Evolutionary conservation across 2,797 vertebrate species (phyloP), one percentile per base, ranked within the genome.

Genomic region (Sebastes diploproa): DNA sequence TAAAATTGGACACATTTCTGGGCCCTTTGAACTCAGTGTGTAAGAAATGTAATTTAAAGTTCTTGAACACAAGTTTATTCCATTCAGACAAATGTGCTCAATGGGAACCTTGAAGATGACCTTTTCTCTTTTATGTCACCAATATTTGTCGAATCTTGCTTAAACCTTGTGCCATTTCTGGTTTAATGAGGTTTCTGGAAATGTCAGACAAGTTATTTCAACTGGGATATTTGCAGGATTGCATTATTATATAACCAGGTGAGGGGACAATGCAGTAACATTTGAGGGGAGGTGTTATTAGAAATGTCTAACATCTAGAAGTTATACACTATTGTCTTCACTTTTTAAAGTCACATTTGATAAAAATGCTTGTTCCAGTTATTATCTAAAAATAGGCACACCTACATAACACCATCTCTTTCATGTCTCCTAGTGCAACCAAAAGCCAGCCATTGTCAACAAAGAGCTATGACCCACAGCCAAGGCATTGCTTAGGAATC

Each of bases 151-250:
- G 86, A 87, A 92, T 92, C 81, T 85, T 69, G 59, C 66, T 72
- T 81, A 86, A 90, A 92, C 85, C 71, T 65, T 30, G 60, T 87
- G 79, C 78, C 72, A 85, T 88, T 84, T 90, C 62, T 83, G 55
- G 16, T 85, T 91, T 91, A 91, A 93, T 89, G 80, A 91, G 65
- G 27, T 74, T 80, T 81, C 60, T 81, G 1, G 1, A 92, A 93
- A 93, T 93, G 89, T 93, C 91, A 90, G 58, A 72, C 69, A 72
- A 67, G 38, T 62, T 74, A 72, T 85, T 83, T 87, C 60, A 27
- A 56, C 74, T 54, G 6, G n/a, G 62, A 61, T 83, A 72, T 86
- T 90, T 86, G 78, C 29, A 77, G 66, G n/a, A 46, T 22, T 64
- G 30, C 6, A 65, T 78, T 66, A 68, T 73, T 36, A 62, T 77